Evolutionary conservation across 53 echinoderm and acorn worm species (phyloP), one percentile per base, ranked within the genome.

Genomic region (Luidia sarsii): DNA sequence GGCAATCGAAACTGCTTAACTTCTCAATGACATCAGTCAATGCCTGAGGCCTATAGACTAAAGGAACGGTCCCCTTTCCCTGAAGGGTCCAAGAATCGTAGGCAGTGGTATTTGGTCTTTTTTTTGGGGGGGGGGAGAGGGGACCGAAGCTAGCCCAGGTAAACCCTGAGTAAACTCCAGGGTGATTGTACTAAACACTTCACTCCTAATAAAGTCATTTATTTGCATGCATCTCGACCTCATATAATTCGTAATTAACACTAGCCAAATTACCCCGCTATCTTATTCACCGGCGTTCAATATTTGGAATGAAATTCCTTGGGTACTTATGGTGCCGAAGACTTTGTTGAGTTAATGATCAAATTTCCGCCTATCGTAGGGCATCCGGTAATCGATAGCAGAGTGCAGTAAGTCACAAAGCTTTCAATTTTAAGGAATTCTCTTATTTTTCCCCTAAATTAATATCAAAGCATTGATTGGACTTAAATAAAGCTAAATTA

Each of bases 141-240:
- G n/a, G 25, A 28, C 24, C 13, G 56, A 24, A 2, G 45, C 33
- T 39, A 3, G 74, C 28, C 77, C 46, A 45, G 60, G 77, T 67
- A 67, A 63, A 63, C 34, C 63, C 15, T 36, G 51, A 52, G 36
- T 34, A 54, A 77, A 59, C 31, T 29, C 61, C n/a, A 34, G 29
- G 77, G 77, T 77, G 77, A 77, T 38, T 77, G 77, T 28, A 77
- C 77, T 77, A 60, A 77, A 60, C 61, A 61, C 77, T 55, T 61
- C 16, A 19, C 56, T 50, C 34, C 56, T 56, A 60, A 77, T 77
- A 77, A 55, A 46, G 61, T 61, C 75, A 39, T 57, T 45, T 77
- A 31, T 77, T 77, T 77, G 60, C 48, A 30, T 56, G 61, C 23
- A 32, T 38, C 59, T 35, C 27, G 61, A 10, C 60, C 43, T 61